These are phyloP conservation scores for Cephalopterus ornatus DNA, from an alignment of 2,113 vertebrate species.

Conservation along the genomic window DNA sequence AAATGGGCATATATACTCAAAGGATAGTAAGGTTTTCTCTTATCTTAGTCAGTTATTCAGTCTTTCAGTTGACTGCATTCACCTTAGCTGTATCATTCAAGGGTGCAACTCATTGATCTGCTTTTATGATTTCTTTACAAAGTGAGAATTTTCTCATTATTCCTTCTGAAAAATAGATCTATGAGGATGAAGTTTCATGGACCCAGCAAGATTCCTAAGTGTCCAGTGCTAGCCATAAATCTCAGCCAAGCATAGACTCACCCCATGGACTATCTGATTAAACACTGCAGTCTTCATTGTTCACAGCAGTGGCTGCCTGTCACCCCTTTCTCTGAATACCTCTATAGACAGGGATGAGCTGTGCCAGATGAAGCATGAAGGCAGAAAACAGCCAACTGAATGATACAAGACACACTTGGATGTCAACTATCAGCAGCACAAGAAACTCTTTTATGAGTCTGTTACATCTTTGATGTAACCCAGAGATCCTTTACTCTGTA, in stretches of 20 bases:
- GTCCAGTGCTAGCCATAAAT: conserved; percentile 21
- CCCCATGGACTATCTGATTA: conserved; percentile 44
- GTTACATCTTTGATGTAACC: conserved; percentile 19
- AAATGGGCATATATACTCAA: background rate
- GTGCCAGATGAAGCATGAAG: conserved; percentile 61
- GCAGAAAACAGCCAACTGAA: conserved; percentile 50
- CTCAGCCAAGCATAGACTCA: background rate
- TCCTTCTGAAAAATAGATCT: conserved; percentile 16
- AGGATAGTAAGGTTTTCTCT: background rate
- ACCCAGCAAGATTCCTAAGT: conserved; percentile 16
- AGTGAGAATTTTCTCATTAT: conserved; percentile 46
- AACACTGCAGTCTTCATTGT: conserved; percentile 37
- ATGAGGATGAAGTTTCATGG: background rate
- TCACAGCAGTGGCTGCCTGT: conserved; percentile 40
- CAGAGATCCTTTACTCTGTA: conserved; percentile 5
- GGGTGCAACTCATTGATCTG: conserved; percentile 31
- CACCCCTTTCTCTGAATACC: conserved; percentile 34
- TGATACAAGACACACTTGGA: conserved; percentile 48
- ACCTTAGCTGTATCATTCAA: conserved; percentile 7
- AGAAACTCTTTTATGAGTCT: conserved; percentile 43
- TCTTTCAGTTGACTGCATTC: background rate
- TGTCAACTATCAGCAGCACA: conserved; percentile 23
- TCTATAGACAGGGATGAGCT: conserved; percentile 48
- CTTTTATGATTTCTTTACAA: conserved; percentile 53
- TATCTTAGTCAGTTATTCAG: conserved; percentile 19